A percentile compares a stretch with the other conserved stretches of the same genome.
These are phyloP conservation scores for Apis florea DNA, from an alignment of 1,140 invertebrate species.

Conservation along the genomic window DNA sequence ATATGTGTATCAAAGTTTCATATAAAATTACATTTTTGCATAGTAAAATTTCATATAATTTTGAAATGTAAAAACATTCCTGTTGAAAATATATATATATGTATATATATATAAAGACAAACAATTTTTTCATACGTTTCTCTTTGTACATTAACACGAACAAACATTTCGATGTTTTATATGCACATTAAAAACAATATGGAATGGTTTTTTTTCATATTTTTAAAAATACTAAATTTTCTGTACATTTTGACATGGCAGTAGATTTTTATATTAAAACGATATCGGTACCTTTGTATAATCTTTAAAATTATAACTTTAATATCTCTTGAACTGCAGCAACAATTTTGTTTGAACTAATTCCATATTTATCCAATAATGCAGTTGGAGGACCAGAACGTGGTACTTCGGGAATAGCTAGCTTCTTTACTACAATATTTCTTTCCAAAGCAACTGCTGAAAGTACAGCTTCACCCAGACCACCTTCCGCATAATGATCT, in stretches of 20 bases:
- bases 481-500: constrained; percentile 98
- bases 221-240: not conserved
- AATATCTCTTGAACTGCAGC: constrained; percentile 85
- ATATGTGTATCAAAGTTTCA: constrained; percentile 9
- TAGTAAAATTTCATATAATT: constrained; percentile 20
- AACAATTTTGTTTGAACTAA: constrained; percentile 90
- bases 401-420: constrained; percentile 93
- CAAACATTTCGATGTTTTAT: not conserved
- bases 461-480: constrained; percentile 96
- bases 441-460: constrained; percentile 88
- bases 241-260: constrained; percentile 31
- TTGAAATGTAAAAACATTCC: not conserved
- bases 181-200: constrained; percentile 21
- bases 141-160: not conserved
- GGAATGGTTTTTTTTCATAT: constrained; percentile 5
- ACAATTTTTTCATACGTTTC: not conserved
- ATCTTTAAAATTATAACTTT: constrained; percentile 78
- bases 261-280: constrained; percentile 22
- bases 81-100: constrained; percentile 5
- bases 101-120: not conserved
- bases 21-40: constrained; percentile 29
- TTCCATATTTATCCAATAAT: constrained; percentile 93
- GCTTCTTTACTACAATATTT: constrained; percentile 89
- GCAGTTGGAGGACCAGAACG: constrained; percentile 93
- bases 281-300: not conserved